Evolutionary conservation across 2,888 invertebrate species (phyloP), one percentile per base, ranked within the genome.

Genomic region (Germaria angustata): DNA sequence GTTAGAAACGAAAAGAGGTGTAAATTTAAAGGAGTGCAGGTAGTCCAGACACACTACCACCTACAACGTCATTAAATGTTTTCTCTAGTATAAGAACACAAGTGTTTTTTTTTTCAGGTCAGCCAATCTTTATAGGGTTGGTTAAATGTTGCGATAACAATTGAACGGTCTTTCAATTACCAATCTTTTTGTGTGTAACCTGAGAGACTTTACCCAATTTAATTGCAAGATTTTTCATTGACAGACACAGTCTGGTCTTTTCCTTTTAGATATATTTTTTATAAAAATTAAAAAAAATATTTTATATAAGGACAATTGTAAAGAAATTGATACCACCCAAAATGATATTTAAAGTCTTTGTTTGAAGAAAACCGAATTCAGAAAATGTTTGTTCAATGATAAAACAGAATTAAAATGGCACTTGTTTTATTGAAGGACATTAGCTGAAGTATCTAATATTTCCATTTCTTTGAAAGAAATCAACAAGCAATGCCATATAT

Each of bases 11-110:
- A 24, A 2, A n/a, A 51, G 57, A 76, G 80, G 76, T 81, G 75
- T 76, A 76, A 76, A 51, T 69, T 61, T 28, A 55, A 32, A 75
- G 82, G 75, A 59, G 79, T 79, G 13, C 69, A 79, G 78, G 79
- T 82, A 79, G 82, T 82, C 79, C 59, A 82, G 82, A 75, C 79
- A 79, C 78, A 71, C 75, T 61, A 79, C 79, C 82, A 82, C 82
- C 82, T 75, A 82, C 66, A 73, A 66, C 20, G 72, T 15, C 66
- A 28, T 69, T 49, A 49, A 59, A 41, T 5, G 11, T 28, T 63
- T 24, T 63, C 2, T 44, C 11, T 17, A 2, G 34, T 15, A 46
- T 22, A 34, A 28, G 13, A 53, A 36, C 44, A 69, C 61, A 71
- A 57, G 55, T 76, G 65, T 65, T 76, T 41, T 28, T 28, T 5